Conservation (phyloP, 2,113 vertebrate genomes). For the Paracanthobrama guichenoti region DNA sequence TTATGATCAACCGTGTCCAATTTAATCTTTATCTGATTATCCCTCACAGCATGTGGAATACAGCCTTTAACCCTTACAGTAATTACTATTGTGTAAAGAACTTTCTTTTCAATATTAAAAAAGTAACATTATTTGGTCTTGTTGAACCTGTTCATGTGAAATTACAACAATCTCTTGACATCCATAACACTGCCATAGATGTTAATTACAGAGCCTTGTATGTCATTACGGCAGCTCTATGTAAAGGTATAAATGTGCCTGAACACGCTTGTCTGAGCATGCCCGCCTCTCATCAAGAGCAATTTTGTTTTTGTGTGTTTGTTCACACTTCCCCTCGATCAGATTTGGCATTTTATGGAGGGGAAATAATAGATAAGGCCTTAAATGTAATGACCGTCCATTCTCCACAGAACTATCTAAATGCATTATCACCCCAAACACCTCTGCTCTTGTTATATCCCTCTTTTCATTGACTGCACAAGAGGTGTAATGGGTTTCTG, state of each 20-base stretch:
- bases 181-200: constrained; percentile 38
- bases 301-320: constrained; percentile 11
- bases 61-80: constrained; percentile 17
- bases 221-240: constrained; percentile 42
- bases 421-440: constrained; percentile 4
- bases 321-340: background rate
- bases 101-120: constrained; percentile 13
- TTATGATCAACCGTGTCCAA: constrained; percentile 67
- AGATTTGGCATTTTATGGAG: background rate
- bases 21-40: constrained; percentile 60
- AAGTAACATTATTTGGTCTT: constrained; percentile 7
- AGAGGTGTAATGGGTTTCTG: background rate
- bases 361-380: background rate
- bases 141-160: constrained; percentile 44
- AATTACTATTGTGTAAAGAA: constrained; percentile 34
- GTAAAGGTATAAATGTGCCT: constrained; percentile 19
- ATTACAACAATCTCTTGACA: constrained; percentile 38
- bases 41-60: constrained; percentile 50
- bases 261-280: constrained; percentile 37
- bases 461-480: background rate
- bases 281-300: background rate
- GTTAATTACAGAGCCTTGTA: constrained; percentile 22
- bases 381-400: background rate
- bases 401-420: background rate
- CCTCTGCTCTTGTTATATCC: constrained; percentile 8